Evolutionary conservation across 2,113 vertebrate species (phyloP), one percentile per base, ranked within the genome.

Genomic region (Capricornis sumatraensis): DNA sequence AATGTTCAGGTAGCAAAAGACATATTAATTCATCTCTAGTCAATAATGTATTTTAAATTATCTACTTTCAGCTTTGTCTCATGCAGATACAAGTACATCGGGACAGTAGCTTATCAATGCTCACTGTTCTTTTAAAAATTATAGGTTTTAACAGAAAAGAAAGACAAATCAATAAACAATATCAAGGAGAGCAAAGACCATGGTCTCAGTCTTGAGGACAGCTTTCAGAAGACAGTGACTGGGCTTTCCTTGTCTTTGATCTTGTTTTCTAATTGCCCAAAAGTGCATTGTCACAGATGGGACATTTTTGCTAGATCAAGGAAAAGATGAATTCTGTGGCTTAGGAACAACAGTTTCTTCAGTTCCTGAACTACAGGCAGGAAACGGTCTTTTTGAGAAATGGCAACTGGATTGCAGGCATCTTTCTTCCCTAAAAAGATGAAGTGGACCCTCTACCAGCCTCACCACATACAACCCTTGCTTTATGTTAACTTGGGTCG

Each of bases 211-310:
- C 36, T 82, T 25, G 45, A 95, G 57, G 19, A 71, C 9, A 40
- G 43, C 47, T 86, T 95, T 78, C 16, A 74, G 86, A 85, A 91
- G 91, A 58, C 11, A 87, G 53, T 52, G 47, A 23, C 53, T 96
- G n/a, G 53, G 96, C 95, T 86, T 21, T 30, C 55, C 78, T 36
- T 78, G 92, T 92, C 67, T 83, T 25, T 87, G 64, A 97, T 87
- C 76, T 98, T 97, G 64, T 94, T 97, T 98, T 96, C 74, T 94
- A 89, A 28, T 36, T 33, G 67, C 45, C 79, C 16, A 45, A 55
- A 62, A 93, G 47, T 89, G n/a, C 89, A 79, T 93, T 81, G 76
- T 97, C 78, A 87, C 67, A 96, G 78, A 90, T 33, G 43, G 87
- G 60, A 84, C 15, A 79, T 74, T 93, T 97, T 98, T 98, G 62